Conservation (phyloP, 1,140 invertebrate genomes). For the Apolygus lucorum region DNA sequence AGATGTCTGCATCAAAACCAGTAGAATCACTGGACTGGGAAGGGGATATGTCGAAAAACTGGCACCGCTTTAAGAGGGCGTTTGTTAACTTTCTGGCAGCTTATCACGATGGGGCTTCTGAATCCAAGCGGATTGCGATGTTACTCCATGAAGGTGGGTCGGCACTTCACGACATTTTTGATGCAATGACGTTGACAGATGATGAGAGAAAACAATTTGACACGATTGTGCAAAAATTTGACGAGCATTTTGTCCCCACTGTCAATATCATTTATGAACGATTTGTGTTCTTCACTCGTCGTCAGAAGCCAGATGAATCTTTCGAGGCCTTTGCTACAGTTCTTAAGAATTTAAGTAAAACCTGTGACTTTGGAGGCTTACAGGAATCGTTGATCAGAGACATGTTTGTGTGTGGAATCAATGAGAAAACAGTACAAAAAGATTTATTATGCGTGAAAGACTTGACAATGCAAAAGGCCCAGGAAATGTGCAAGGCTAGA, state of each 20-base stretch:
- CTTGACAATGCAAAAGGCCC: background rate
- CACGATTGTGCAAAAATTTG: background rate
- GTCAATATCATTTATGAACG: constrained; percentile 14
- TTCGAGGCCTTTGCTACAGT: constrained; percentile 12
- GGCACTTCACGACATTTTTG: constrained; percentile 11
- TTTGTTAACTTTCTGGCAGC: constrained; percentile 1
- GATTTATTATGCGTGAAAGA: background rate
- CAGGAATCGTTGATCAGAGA: constrained; percentile 1
- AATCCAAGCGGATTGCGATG: background rate
- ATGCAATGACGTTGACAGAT: background rate
- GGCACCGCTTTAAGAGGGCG: background rate
- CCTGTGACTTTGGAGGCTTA: constrained; percentile 4
- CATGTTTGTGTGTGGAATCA: constrained; percentile 16
- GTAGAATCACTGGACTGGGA: background rate
- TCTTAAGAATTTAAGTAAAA: constrained; percentile 16
- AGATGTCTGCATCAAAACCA: background rate
- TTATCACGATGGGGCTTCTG: background rate
- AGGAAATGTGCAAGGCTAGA: background rate
- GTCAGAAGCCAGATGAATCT: constrained; percentile 13
- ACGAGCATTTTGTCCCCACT: constrained; percentile 9
- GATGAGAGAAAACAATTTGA: background rate
- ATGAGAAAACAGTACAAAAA: constrained; percentile 3
- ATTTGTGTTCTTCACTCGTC: constrained; percentile 16
- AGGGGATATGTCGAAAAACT: constrained; percentile 16
- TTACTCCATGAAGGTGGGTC: background rate